A percentile compares a stretch with the other conserved stretches of the same genome.
phyloP scores from a whole-genome alignment of 2,113 vertebrate species.

The Microtus pennsylvanicus region DNA sequence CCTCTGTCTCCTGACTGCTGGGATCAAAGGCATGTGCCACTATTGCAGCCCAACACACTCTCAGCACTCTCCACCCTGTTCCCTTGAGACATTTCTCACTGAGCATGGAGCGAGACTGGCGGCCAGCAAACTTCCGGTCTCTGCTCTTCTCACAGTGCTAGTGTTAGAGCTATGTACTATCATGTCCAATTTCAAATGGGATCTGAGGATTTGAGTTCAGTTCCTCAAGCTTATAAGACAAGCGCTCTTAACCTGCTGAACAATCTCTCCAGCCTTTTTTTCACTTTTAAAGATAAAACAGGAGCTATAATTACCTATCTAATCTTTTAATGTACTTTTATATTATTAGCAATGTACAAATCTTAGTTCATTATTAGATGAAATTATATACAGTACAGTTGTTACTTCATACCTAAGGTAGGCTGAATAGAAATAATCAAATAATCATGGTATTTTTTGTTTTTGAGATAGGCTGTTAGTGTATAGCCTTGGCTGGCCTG shows the following conservation, averaged over 20 bases:
- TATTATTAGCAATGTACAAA: neutral
- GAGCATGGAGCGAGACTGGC: neutral
- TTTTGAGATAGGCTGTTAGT: neutral
- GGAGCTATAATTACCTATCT: neutral
- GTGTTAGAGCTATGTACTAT: neutral
- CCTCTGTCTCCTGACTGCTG: neutral
- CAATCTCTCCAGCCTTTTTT: neutral
- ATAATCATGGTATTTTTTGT: neutral
- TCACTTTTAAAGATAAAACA: constrained; percentile 48
- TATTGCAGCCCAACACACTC: neutral
- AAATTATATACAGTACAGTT: neutral
- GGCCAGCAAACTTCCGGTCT: neutral
- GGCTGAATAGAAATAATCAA: neutral
- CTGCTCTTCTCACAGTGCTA: neutral
- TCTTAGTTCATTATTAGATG: neutral
- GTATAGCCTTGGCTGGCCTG: neutral
- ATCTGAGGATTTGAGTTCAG: neutral
- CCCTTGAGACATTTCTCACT: neutral
- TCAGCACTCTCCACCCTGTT: neutral
- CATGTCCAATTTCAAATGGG: neutral
- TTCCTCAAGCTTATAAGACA: neutral
- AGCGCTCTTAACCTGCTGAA: neutral
- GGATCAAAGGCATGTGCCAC: neutral
- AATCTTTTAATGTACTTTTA: constrained; percentile 32
- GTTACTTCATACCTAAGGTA: neutral